Evolutionary conservation across 2,797 vertebrate genomes (phyloP), one percentile per base, ranked within the genome.

Genomic region (Mareca penelope): DNA sequence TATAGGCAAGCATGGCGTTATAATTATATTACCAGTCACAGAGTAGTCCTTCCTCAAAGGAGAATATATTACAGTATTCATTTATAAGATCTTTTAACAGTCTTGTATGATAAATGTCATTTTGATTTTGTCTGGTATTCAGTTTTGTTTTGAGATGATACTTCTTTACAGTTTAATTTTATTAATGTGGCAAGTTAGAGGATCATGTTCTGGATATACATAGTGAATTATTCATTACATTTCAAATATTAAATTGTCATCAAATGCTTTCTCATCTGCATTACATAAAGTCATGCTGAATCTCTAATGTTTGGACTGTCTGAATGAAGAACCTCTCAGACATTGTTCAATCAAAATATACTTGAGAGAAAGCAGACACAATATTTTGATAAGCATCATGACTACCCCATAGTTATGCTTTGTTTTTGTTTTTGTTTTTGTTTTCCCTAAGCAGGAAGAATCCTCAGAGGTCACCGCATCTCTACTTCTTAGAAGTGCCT

Each of bases 181-280:
- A 96, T 97, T 97, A 96, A 96, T 0, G 8, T 88, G 90, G 77
- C 83, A 83, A 96, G 92, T 91, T 93, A 80, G 91, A 93, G 63
- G 85, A 88, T 88, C 61, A 65, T 89, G 75, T 80, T 96, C 89
- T 93, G 88, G 81, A 96, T 93, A 85, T 88, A 95, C 80, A 91
- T 48, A 70, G 85, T 97, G 91, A 97, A 97, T 97, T 95, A 97
- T 97, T 97, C 89, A 97, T 95, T 92, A 73, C 76, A 78, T 95
- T 96, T 95, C 94, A 96, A 97, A 93, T 94, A 96, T 88, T 96
- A 95, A 94, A 94, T 97, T 96, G 89, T 96, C 89, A 96, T 95
- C 95, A 96, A 83, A 96, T 96, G 94, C 95, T 95, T 95, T 97
- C 81, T 91, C 86, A 95, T 96, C 91, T 94, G 53, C 92, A 96